Evolutionary conservation across 2,797 vertebrate species (phyloP).

Genomic region (Synanceia verrucosa): DNA sequence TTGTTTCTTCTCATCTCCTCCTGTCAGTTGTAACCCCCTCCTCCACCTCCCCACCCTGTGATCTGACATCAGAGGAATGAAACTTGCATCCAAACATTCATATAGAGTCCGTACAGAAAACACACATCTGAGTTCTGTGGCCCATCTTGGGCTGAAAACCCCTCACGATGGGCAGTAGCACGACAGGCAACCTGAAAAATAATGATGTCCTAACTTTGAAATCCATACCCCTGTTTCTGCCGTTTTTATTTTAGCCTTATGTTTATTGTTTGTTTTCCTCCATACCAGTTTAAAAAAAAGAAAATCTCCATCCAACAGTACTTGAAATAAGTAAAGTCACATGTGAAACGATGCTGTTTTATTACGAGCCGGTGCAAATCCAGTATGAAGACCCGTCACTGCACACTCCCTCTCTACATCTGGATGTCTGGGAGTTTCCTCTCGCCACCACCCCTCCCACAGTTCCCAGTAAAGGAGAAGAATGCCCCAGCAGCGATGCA

Average conservation of each 20-base stretch:
- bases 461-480: slow-evolving; percentile 80
- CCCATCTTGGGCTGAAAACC: slow-evolving; percentile 10
- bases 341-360: neutral
- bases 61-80: slow-evolving; percentile 45
- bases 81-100: slow-evolving; percentile 34
- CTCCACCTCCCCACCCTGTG: slow-evolving; percentile 8
- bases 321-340: slow-evolving; percentile 13
- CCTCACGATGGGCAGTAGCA: neutral
- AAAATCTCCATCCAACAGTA: neutral
- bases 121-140: slow-evolving; percentile 21
- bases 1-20: slow-evolving; percentile 41
- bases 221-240: slow-evolving; percentile 6
- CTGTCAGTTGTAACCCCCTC: neutral
- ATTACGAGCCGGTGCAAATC: neutral
- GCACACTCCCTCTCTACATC: slow-evolving; percentile 40
- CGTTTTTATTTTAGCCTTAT: neutral
- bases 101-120: slow-evolving; percentile 12
- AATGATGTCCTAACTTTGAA: slow-evolving; percentile 62
- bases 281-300: neutral
- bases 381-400: slow-evolving; percentile 11
- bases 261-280: neutral
- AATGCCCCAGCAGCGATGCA: slow-evolving; percentile 93
- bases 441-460: slow-evolving; percentile 62
- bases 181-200: slow-evolving; percentile 30
- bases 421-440: slow-evolving; percentile 55